phyloP scores from a whole-genome alignment of 1,140 invertebrate genomes.

The Heliconius hewitsoni region DNA sequence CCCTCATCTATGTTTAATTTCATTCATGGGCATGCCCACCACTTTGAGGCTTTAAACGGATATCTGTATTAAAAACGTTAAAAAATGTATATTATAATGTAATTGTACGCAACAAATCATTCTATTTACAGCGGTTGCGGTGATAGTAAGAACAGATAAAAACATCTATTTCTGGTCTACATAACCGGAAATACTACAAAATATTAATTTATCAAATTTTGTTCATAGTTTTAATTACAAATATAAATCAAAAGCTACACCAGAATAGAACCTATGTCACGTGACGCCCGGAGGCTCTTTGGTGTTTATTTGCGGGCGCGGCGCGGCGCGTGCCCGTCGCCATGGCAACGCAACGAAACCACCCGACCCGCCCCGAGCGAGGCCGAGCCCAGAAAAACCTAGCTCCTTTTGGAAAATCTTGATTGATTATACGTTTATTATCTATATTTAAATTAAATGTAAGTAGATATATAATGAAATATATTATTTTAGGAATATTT shows the following conservation, averaged over 20 bases:
- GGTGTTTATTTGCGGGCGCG: conserved; percentile 75
- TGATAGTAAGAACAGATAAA: too few relatives aligned
- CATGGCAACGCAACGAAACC: conserved; percentile 65
- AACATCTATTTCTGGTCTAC: too few relatives aligned
- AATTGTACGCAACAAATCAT: not conserved
- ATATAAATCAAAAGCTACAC: not conserved
- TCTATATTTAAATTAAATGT: conserved; percentile 1
- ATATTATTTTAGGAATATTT: not conserved
- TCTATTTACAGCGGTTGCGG: not conserved
- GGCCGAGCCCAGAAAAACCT: conserved; percentile 55
- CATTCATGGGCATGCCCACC: not conserved
- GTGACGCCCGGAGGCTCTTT: conserved; percentile 42
- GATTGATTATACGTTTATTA: conserved; percentile 40
- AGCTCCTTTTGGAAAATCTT: conserved; percentile 51
- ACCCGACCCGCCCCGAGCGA: conserved; percentile 49
- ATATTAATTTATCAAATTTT: too few relatives aligned
- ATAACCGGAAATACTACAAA: too few relatives aligned
- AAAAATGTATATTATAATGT: not conserved
- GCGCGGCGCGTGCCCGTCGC: conserved; percentile 64
- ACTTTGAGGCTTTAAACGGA: not conserved
- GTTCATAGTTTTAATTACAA: too few relatives aligned
- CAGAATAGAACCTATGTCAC: conserved; percentile 22
- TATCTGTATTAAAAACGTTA: not conserved
- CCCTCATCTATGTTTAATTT: not conserved
- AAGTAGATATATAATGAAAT: not conserved